Conservation (phyloP, 2,113 vertebrate species). For the Anoura caudifer region DNA sequence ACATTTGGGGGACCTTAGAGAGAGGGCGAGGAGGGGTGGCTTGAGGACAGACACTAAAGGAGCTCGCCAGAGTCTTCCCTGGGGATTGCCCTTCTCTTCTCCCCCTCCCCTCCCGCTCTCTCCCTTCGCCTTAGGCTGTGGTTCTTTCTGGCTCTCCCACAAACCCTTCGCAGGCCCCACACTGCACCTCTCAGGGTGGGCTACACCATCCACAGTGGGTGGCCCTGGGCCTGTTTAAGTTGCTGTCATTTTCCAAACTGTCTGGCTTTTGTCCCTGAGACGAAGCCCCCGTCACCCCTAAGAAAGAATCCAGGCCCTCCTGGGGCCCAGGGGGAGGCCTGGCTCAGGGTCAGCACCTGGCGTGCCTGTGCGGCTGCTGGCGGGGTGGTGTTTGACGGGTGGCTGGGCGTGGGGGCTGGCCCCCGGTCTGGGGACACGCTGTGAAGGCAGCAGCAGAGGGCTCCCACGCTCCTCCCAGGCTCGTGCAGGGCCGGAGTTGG, state of each 20-base stretch:
- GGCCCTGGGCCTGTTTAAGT: neutral
- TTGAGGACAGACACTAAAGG: neutral
- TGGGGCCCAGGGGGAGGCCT: too few relatives aligned
- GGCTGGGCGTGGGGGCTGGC: rapidly evolving
- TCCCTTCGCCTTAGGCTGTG: neutral
- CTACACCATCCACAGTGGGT: too few relatives aligned
- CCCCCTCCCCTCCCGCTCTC: neutral
- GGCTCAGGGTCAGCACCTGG: rapidly evolving
- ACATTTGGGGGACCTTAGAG: neutral
- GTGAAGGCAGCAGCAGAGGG: neutral
- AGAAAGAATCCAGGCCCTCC: neutral
- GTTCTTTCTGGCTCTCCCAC: neutral
- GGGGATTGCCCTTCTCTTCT: neutral
- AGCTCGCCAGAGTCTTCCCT: neutral
- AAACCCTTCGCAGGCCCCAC: rapidly evolving
- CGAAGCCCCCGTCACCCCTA: rapidly evolving
- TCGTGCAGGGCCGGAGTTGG: rapidly evolving
- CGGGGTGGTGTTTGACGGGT: too few relatives aligned
- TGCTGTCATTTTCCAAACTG: neutral
- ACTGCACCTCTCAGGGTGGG: neutral
- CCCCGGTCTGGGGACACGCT: neutral
- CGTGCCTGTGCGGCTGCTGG: rapidly evolving
- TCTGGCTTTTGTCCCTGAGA: neutral
- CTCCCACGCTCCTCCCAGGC: rapidly evolving
- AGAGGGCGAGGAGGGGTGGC: rapidly evolving